Conservation (phyloP, 1,140 invertebrate species). For the Sycophaga agraensis region DNA sequence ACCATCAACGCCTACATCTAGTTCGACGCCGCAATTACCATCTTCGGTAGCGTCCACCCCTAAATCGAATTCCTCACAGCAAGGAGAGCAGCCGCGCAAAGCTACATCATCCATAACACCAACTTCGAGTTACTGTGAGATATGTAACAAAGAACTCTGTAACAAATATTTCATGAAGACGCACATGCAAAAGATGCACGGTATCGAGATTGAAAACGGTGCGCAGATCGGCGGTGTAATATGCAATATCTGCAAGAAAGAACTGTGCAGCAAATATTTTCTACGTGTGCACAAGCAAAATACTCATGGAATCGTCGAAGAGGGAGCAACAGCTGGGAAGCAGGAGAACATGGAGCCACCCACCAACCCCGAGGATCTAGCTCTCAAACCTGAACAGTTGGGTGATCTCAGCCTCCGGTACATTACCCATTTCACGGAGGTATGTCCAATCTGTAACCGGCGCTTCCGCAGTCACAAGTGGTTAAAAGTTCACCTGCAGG, state of each 20-base stretch:
- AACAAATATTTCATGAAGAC: conserved; percentile 99
- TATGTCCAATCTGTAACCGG: conserved; percentile 83
- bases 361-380: conserved; percentile 53
- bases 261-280: conserved; percentile 97
- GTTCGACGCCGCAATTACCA: conserved; percentile 32
- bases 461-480: conserved; percentile 88
- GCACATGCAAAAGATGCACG: conserved; percentile 99
- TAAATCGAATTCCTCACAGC: conserved; percentile 33
- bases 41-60: conserved; percentile 30
- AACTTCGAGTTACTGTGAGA: conserved; percentile 92
- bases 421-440: conserved; percentile 73
- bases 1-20: conserved; percentile 34
- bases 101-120: conserved; percentile 59
- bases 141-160: conserved; percentile 98
- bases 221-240: conserved; percentile 89
- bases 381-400: conserved; percentile 59
- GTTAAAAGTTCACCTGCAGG: conserved; percentile 83
- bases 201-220: conserved; percentile 91
- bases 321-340: conserved; percentile 54
- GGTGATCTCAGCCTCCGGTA: conserved; percentile 65
- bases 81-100: conserved; percentile 41
- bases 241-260: conserved; percentile 97
- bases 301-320: conserved; percentile 90
- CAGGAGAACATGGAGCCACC: conserved; percentile 40
- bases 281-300: conserved; percentile 96